Conservation (phyloP, 2,797 vertebrate species). For the Eremophila alpestris region DNA sequence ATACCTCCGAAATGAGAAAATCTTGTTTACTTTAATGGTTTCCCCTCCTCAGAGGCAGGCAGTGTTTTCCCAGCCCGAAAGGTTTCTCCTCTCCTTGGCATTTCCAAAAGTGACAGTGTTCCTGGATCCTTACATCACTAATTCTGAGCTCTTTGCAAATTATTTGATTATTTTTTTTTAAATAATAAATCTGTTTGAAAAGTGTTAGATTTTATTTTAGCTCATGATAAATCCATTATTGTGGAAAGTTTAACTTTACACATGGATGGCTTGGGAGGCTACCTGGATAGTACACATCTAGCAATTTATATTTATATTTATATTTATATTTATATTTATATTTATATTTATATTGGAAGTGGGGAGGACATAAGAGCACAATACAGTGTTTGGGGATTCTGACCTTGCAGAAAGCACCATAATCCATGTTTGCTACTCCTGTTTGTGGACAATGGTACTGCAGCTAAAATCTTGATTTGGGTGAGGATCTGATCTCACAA, state of each 20-base stretch:
- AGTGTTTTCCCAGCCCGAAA: background rate
- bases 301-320: background rate
- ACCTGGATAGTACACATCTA: background rate
- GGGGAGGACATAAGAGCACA: background rate
- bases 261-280: background rate
- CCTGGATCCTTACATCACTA: background rate
- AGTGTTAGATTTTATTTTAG: background rate
- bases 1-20: slow-evolving; percentile 16
- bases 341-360: accelerated
- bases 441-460: accelerated
- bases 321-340: background rate
- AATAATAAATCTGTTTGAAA: background rate
- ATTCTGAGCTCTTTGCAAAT: background rate
- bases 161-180: background rate
- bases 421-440: accelerated
- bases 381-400: background rate
- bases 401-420: too few species aligned
- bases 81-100: background rate
- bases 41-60: background rate
- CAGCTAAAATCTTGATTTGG: background rate
- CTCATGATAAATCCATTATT: background rate
- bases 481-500: background rate
- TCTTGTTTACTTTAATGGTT: slow-evolving; percentile 5
- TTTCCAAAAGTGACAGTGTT: background rate
- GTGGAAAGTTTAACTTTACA: background rate